Conservation (phyloP, 2,888 invertebrate species). For the Bugula neritina region DNA sequence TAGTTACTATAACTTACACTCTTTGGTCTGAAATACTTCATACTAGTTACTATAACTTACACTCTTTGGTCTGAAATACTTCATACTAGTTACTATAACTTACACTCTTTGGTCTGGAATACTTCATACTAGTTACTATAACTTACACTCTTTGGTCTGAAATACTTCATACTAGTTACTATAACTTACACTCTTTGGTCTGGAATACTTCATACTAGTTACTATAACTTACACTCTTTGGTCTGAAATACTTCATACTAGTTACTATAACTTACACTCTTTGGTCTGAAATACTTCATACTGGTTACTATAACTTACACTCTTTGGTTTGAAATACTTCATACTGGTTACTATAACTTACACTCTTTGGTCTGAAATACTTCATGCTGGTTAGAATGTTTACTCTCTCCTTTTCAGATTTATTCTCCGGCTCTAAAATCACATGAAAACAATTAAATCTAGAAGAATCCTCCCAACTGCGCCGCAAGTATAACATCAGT, state of each 20-base stretch:
- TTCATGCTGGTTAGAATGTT: conserved; percentile 64
- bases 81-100: conserved; percentile 65
- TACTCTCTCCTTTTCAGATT: conserved; percentile 55
- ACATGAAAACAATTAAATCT: too few species aligned
- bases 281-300: conserved; percentile 72
- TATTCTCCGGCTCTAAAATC: conserved; percentile 36
- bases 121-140: conserved; percentile 67
- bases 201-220: conserved; percentile 68
- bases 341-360: conserved; percentile 64
- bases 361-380: conserved; percentile 69
- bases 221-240: conserved; percentile 67
- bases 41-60: conserved; percentile 64
- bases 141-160: conserved; percentile 68
- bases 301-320: conserved; percentile 63
- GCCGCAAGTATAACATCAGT: too few species aligned
- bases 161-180: conserved; percentile 68
- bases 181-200: conserved; percentile 66
- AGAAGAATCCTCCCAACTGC: too few species aligned
- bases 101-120: conserved; percentile 69
- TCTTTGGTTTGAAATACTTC: conserved; percentile 70
- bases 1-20: conserved; percentile 64
- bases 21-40: conserved; percentile 71
- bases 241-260: conserved; percentile 69
- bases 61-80: conserved; percentile 69
- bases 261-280: conserved; percentile 64